Evolutionary conservation across 2,113 vertebrate genomes (phyloP).

Genomic region (Loxodonta africana): DNA sequence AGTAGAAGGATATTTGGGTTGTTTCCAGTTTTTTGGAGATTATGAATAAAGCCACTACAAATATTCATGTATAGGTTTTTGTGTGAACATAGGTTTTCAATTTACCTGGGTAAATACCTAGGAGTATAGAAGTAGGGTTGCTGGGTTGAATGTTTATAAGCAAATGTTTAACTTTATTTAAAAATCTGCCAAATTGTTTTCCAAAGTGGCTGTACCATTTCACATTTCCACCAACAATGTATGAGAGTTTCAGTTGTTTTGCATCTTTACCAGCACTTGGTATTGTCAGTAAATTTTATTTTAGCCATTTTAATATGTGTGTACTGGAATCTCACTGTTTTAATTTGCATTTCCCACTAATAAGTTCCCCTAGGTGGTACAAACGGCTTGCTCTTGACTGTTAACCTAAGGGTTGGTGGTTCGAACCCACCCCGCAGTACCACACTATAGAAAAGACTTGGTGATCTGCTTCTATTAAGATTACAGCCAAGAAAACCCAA

Average conservation of each 20-base stretch:
- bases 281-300: background rate
- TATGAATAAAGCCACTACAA: slow-evolving; percentile 26
- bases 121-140: background rate
- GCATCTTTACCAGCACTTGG: background rate
- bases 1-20: background rate
- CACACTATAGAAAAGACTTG: too few relatives aligned
- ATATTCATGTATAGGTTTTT: background rate
- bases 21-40: background rate
- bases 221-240: background rate
- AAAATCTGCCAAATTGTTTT: background rate
- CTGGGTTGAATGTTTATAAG: background rate
- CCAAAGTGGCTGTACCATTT: background rate
- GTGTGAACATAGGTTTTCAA: slow-evolving; percentile 18
- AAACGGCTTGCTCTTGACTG: too few relatives aligned
- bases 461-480: too few relatives aligned
- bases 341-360: background rate
- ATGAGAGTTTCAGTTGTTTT: background rate
- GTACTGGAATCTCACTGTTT: background rate
- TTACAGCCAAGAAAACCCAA: too few relatives aligned
- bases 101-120: slow-evolving; percentile 28
- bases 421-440: too few relatives aligned
- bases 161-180: slow-evolving; percentile 2
- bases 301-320: background rate
- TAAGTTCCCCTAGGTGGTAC: background rate
- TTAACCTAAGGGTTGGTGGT: too few relatives aligned